Evolutionary conservation across 2,113 vertebrate species (phyloP).

Genomic region (Raja brachyura): DNA sequence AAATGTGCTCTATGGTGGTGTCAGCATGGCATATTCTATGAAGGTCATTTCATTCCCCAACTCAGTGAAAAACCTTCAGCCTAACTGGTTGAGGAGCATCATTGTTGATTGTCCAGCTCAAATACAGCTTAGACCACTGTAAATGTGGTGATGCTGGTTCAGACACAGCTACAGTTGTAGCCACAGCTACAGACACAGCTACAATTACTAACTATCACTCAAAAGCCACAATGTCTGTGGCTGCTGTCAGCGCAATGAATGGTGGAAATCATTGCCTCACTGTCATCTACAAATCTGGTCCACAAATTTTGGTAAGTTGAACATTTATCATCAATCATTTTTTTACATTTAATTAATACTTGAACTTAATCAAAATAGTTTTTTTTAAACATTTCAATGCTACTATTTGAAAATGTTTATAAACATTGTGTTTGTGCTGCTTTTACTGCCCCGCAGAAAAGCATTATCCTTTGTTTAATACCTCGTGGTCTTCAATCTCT

Average conservation of each 20-base stretch:
- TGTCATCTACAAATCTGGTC: background rate
- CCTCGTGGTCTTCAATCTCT: constrained; percentile 52
- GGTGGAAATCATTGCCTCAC: background rate
- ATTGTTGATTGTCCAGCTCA: too few relatives aligned
- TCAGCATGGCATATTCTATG: too few relatives aligned
- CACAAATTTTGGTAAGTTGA: background rate
- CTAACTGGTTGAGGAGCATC: too few relatives aligned
- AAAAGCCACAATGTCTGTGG: background rate
- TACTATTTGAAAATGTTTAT: background rate
- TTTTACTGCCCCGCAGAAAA: background rate
- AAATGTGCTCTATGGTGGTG: too few relatives aligned
- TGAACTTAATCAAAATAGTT: background rate
- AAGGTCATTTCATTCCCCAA: too few relatives aligned
- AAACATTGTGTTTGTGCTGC: background rate
- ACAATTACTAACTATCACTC: too few relatives aligned
- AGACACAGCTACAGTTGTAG: too few relatives aligned
- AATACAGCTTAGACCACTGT: too few relatives aligned
- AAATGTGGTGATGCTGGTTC: background rate
- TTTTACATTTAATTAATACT: too few relatives aligned
- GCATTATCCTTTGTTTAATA: constrained; percentile 18
- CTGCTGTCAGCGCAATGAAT: background rate
- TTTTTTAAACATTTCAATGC: background rate
- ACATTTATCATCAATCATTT: background rate
- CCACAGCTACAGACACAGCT: too few relatives aligned
- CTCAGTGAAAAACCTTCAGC: too few relatives aligned